phyloP scores from a whole-genome alignment of 2,113 vertebrate species.

The Dicrurus megarhynchus region DNA sequence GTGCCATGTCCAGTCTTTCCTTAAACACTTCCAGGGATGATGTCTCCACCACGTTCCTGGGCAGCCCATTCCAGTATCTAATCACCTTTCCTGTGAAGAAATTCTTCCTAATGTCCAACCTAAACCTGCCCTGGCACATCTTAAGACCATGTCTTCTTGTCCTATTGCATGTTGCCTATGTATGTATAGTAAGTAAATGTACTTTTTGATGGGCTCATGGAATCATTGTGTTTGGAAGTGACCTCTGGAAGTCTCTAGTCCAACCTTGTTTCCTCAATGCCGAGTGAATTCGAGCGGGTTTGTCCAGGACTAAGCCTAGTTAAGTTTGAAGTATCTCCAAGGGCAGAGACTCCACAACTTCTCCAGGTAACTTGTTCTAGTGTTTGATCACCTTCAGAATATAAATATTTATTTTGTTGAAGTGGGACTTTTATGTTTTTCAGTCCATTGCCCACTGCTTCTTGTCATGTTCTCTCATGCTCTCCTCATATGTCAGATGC shows the following conservation, averaged over 20 bases:
- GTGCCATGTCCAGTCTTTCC: not conserved
- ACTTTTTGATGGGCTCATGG: not conserved
- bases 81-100: not conserved
- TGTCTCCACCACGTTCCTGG: not conserved
- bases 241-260: not conserved
- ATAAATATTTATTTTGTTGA: not conserved
- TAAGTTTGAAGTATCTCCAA: not conserved
- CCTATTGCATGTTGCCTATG: not conserved
- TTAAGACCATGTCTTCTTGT: not conserved
- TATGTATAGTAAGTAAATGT: not conserved
- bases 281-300: accelerated
- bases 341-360: not conserved
- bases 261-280: not conserved
- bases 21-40: not conserved
- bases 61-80: not conserved
- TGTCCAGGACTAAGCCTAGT: not conserved
- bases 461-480: not conserved
- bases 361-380: not conserved
- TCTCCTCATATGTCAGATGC: not conserved
- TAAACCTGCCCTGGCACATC: not conserved
- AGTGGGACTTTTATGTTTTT: not conserved
- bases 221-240: not conserved
- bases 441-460: not conserved
- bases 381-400: not conserved
- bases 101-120: not conserved